Evolutionary conservation across 2,797 vertebrate genomes (phyloP).

Genomic region (Echiichthys vipera): DNA sequence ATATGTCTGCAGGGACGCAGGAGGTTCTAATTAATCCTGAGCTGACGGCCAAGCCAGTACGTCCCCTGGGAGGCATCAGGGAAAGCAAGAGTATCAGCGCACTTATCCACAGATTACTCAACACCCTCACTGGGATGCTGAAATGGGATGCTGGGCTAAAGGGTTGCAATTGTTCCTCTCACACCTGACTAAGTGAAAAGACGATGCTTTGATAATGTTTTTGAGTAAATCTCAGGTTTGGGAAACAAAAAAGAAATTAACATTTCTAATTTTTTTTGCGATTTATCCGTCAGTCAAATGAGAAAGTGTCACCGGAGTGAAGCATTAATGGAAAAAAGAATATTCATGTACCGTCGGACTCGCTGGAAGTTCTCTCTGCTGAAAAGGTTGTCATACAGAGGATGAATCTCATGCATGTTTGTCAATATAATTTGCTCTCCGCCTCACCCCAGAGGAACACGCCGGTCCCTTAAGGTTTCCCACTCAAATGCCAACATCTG

Average conservation of each 20-base stretch:
- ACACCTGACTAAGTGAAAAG: constrained; percentile 44
- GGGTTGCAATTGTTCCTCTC: constrained; percentile 43
- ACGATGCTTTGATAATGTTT: neutral
- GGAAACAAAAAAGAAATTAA: constrained; percentile 25
- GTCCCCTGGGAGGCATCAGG: constrained; percentile 74
- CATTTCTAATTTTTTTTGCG: constrained; percentile 13
- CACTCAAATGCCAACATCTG: constrained; percentile 85
- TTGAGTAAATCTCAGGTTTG: constrained; percentile 2
- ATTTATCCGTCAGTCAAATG: constrained; percentile 65
- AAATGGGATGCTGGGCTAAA: constrained; percentile 60
- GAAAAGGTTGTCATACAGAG: constrained; percentile 82
- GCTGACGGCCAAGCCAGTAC: constrained; percentile 77
- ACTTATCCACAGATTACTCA: constrained; percentile 82
- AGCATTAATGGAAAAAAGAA: constrained; percentile 56
- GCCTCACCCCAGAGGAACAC: constrained; percentile 70
- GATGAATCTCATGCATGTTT: constrained; percentile 85
- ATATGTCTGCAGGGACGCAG: constrained; percentile 81
- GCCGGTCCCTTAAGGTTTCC: constrained; percentile 77
- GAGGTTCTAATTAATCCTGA: constrained; percentile 87
- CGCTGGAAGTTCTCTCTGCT: constrained; percentile 72
- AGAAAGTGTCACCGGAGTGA: constrained; percentile 31
- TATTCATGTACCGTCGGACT: constrained; percentile 78
- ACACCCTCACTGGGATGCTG: constrained; percentile 67
- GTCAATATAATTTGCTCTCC: constrained; percentile 84
- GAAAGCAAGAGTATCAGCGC: constrained; percentile 72